These are phyloP conservation scores for Halictus rubicundus DNA, from an alignment of 1,140 invertebrate genomes.

Conservation along the genomic window DNA sequence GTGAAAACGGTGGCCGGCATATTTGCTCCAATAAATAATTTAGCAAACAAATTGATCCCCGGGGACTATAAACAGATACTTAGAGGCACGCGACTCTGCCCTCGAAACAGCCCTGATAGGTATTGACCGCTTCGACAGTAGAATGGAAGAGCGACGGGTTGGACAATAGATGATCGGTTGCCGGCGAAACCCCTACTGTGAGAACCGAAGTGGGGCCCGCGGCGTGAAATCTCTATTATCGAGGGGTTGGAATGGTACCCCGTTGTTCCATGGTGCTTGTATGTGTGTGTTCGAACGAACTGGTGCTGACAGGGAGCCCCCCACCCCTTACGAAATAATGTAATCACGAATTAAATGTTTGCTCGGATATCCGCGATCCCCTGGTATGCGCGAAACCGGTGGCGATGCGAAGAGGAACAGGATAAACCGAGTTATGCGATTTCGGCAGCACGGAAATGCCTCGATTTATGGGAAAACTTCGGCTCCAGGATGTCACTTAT, in stretches of 20 bases:
- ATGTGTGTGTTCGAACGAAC: conserved; percentile 53
- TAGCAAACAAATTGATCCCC: conserved; percentile 80
- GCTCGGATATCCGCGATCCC: conserved; percentile 56
- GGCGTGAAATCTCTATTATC: conserved; percentile 81
- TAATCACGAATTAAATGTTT: conserved; percentile 80
- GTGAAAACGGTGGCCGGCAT: conserved; percentile 69
- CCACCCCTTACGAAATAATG: conserved; percentile 67
- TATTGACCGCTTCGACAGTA: conserved; percentile 11
- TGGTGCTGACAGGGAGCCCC: conserved; percentile 74
- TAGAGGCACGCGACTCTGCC: conserved; percentile 73
- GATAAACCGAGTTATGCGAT: too few relatives aligned
- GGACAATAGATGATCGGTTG: conserved; percentile 66
- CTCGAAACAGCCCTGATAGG: conserved; percentile 8
- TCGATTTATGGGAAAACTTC: too few relatives aligned
- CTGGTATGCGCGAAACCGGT: too few relatives aligned
- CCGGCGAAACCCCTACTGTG: conserved; percentile 75
- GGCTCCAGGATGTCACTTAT: too few relatives aligned
- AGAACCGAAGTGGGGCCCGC: conserved; percentile 77
- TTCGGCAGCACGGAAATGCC: too few relatives aligned
- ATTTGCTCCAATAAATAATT: conserved; percentile 81
- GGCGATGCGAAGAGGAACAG: too few relatives aligned
- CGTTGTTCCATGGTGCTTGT: conserved; percentile 47
- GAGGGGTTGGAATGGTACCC: conserved; percentile 66
- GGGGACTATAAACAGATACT: conserved; percentile 80
- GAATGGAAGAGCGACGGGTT: not conserved